Conservation (phyloP, 2,888 invertebrate genomes). For the Latrodectus elegans region DNA sequence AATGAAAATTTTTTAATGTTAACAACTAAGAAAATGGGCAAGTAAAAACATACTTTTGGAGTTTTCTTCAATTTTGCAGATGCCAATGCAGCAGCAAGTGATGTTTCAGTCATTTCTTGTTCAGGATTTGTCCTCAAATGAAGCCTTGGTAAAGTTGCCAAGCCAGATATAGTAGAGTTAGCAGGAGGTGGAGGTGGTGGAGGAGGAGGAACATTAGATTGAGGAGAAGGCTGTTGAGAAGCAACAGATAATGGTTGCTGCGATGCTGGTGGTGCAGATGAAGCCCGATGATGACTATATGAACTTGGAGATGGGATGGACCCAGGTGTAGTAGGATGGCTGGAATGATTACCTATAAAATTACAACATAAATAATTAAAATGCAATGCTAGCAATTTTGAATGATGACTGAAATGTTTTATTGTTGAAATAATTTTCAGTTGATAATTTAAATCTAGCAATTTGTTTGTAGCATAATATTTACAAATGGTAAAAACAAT, state of each 20-base stretch:
- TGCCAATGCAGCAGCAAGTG: constrained; percentile 90
- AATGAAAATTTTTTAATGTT: too few species aligned
- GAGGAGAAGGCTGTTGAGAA: constrained; percentile 3
- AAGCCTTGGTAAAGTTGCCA: constrained; percentile 71
- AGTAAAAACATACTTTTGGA: constrained; percentile 27
- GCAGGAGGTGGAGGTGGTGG: constrained; percentile 73
- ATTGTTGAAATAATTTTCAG: too few species aligned
- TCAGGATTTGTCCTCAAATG: constrained; percentile 73
- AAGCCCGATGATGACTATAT: constrained; percentile 57
- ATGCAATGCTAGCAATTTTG: too few species aligned
- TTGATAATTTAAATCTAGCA: too few species aligned
- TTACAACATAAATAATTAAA: background rate
- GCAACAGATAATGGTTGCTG: constrained; percentile 3
- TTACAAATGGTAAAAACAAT: too few species aligned
- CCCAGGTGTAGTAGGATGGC: constrained; percentile 55
- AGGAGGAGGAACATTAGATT: constrained; percentile 70
- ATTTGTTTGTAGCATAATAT: too few species aligned
- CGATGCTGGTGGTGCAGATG: constrained; percentile 15
- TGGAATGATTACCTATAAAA: constrained; percentile 37
- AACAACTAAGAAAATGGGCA: too few species aligned
- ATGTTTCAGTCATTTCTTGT: constrained; percentile 76
- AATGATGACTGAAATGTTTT: too few species aligned
- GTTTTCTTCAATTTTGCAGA: constrained; percentile 81
- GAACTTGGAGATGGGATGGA: constrained; percentile 42
- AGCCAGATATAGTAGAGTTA: constrained; percentile 70